Evolutionary conservation across 2,888 invertebrate species (phyloP).

Genomic region (Temnothorax rugatulus): DNA sequence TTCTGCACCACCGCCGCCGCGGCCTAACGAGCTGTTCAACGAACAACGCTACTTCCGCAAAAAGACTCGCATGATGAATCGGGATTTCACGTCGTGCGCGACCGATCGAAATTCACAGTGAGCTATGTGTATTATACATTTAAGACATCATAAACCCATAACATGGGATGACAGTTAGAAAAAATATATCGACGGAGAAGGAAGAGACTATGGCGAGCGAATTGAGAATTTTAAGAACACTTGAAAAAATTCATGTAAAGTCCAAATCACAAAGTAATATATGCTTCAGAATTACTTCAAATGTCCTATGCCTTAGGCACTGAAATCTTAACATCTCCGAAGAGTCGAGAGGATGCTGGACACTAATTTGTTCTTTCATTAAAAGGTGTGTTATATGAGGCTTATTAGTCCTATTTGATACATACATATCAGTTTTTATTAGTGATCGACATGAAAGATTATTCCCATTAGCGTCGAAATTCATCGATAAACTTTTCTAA

Average conservation of each 20-base stretch:
- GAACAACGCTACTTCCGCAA: constrained; percentile 36
- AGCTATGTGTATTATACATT: background rate
- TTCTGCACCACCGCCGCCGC: constrained; percentile 31
- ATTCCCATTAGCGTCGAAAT: background rate
- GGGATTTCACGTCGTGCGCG: constrained; percentile 21
- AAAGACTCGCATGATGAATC: constrained; percentile 56
- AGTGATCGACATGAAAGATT: background rate
- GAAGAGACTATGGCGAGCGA: background rate
- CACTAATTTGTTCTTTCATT: background rate
- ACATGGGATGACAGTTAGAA: background rate
- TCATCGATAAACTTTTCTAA: background rate
- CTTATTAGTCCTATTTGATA: background rate
- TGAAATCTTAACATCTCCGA: background rate
- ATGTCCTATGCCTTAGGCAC: background rate
- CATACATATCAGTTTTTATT: background rate
- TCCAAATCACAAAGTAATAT: background rate
- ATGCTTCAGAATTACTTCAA: background rate
- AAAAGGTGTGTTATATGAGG: background rate
- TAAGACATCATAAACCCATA: background rate
- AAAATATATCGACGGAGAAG: background rate
- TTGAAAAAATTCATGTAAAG: background rate
- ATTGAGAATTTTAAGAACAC: background rate
- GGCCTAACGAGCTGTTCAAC: constrained; percentile 60
- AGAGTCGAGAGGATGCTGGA: background rate
- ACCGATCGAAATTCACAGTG: constrained; percentile 38